Conservation (phyloP, 2,113 vertebrate species). For the Salvelinus namaycush region DNA sequence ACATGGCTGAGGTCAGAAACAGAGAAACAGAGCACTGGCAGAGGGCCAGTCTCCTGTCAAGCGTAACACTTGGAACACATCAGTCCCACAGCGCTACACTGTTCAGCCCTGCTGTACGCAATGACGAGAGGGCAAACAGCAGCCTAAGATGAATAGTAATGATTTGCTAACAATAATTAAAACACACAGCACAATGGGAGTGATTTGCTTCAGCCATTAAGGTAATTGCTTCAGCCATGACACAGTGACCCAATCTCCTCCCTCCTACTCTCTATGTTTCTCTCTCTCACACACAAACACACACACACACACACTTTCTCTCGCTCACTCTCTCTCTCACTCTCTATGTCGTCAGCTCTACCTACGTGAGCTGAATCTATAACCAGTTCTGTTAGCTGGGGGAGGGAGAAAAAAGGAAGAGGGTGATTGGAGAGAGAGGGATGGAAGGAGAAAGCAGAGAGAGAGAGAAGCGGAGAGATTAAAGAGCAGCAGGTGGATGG, state of each 20-base stretch:
- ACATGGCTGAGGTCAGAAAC: constrained; percentile 35
- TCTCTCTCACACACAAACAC: neutral
- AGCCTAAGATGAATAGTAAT: constrained; percentile 30
- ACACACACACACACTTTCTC: neutral
- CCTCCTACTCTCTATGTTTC: neutral
- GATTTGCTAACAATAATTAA: constrained; percentile 45
- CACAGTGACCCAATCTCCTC: constrained; percentile 35
- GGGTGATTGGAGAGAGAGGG: constrained; percentile 18
- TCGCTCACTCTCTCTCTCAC: neutral
- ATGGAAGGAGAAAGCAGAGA: constrained; percentile 32
- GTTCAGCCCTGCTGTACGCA: constrained; percentile 3
- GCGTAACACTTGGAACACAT: neutral
- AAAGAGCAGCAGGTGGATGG: constrained; percentile 32
- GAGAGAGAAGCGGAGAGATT: constrained; percentile 29
- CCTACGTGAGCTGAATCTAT: constrained; percentile 44
- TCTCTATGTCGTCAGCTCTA: constrained; percentile 7
- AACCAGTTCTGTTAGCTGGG: constrained; percentile 46
- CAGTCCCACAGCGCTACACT: neutral
- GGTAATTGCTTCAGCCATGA: constrained; percentile 32
- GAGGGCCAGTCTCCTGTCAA: neutral
- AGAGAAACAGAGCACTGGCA: constrained; percentile 4
- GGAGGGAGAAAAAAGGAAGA: neutral
- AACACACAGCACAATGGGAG: constrained; percentile 18
- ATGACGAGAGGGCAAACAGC: neutral
- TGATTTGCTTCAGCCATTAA: constrained; percentile 21